These are phyloP conservation scores for Coremacera marginata DNA, from an alignment of 2,888 invertebrate genomes.

Conservation along the genomic window DNA sequence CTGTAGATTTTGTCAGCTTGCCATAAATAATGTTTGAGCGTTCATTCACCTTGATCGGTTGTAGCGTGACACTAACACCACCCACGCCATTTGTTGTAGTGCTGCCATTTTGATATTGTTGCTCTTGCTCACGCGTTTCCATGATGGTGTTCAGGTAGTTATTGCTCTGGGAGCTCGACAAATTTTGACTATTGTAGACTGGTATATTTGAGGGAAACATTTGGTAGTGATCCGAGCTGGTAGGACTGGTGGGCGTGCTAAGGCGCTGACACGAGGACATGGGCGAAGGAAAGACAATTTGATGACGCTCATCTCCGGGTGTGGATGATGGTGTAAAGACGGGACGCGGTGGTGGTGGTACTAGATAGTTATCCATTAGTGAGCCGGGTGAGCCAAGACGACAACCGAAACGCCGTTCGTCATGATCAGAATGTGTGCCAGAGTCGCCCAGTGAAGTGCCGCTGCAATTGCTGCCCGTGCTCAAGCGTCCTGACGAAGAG, in stretches of 20 bases:
- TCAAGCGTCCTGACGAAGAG: slow-evolving; percentile 85
- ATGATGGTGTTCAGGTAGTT: slow-evolving; percentile 67
- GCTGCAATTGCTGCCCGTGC: slow-evolving; percentile 80
- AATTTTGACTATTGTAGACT: slow-evolving; percentile 62
- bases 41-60: slow-evolving; percentile 67
- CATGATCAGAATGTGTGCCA: slow-evolving; percentile 87
- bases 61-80: slow-evolving; percentile 60
- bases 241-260: slow-evolving; percentile 65
- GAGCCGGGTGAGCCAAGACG: slow-evolving; percentile 64
- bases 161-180: slow-evolving; percentile 60
- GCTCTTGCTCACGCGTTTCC: slow-evolving; percentile 65
- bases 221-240: slow-evolving; percentile 64
- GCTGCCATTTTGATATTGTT: slow-evolving; percentile 55
- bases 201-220: slow-evolving; percentile 69
- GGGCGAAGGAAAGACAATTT: slow-evolving; percentile 64
- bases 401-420: slow-evolving; percentile 74
- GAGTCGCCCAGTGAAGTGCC: slow-evolving; percentile 86
- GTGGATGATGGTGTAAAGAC: slow-evolving; percentile 67
- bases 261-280: slow-evolving; percentile 62
- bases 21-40: slow-evolving; percentile 66
- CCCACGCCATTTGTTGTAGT: slow-evolving; percentile 34
- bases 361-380: slow-evolving; percentile 73
- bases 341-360: slow-evolving; percentile 76
- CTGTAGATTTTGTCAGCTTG: slow-evolving; percentile 62
- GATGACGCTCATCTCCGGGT: slow-evolving; percentile 67